Conservation (phyloP, 2,797 vertebrate species). For the Mycteria americana region DNA sequence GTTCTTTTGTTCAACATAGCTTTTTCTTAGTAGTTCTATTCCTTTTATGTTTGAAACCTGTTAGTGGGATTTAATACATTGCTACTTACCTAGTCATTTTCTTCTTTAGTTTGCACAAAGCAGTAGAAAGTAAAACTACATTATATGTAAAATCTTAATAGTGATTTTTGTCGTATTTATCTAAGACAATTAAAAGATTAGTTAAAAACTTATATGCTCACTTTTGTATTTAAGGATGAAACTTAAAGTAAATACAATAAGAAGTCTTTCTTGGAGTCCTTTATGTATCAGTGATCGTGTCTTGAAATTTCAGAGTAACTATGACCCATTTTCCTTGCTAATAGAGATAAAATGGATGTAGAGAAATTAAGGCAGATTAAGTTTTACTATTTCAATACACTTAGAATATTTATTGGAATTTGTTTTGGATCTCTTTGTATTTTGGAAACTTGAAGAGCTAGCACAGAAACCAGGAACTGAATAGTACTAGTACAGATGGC, state of each 20-base stretch:
- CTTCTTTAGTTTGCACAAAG: neutral
- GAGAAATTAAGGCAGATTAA: neutral
- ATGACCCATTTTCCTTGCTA: neutral
- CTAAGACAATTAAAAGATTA: neutral
- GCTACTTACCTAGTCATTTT: neutral
- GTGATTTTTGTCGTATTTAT: neutral
- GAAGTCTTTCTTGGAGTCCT: neutral
- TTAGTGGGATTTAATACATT: neutral
- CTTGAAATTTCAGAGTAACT: neutral
- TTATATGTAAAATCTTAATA: neutral
- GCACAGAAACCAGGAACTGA: neutral
- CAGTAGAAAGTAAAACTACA: neutral
- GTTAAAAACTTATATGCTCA: fast-evolving
- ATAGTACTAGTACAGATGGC: neutral
- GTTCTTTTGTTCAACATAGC: neutral
- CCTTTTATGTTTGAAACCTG: neutral
- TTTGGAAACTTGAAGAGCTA: neutral
- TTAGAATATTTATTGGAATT: neutral
- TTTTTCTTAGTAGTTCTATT: neutral
- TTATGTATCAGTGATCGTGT: neutral
- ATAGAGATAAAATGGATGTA: neutral
- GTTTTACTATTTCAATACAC: neutral
- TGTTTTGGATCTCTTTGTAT: neutral
- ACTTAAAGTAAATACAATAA: neutral
- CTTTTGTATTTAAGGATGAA: neutral